A percentile compares a stretch with the other conserved stretches of the same genome.
phyloP scores from a whole-genome alignment of 2,113 vertebrate species.

The Pogona vitticeps region DNA sequence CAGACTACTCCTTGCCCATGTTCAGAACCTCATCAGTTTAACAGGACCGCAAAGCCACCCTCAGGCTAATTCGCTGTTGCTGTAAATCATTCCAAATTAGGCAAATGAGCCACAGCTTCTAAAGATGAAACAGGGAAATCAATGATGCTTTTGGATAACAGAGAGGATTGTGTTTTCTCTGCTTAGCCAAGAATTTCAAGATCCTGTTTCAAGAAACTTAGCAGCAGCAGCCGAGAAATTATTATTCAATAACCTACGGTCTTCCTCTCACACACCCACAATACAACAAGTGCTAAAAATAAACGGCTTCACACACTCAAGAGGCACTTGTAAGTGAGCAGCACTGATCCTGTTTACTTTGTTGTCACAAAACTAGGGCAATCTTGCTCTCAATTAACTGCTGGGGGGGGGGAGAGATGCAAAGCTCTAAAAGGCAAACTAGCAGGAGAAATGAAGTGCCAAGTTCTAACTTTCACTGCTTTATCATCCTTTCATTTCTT shows the following conservation, averaged over 20 bases:
- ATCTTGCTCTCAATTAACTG: constrained; percentile 57
- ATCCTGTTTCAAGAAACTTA: constrained; percentile 1
- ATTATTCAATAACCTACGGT: constrained; percentile 49
- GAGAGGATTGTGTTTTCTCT: constrained; percentile 35
- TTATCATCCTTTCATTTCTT: constrained; percentile 47
- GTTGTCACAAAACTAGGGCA: constrained; percentile 64
- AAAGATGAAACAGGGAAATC: constrained; percentile 39
- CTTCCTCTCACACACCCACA: constrained; percentile 33
- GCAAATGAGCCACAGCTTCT: constrained; percentile 50
- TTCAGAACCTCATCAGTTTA: constrained; percentile 46
- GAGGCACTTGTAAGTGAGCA: constrained; percentile 64
- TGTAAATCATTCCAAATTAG: constrained; percentile 52
- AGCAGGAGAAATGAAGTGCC: constrained; percentile 31
- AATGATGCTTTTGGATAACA: constrained; percentile 37
- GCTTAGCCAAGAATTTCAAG: constrained; percentile 37
- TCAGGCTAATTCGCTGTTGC: constrained; percentile 41
- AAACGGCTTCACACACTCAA: constrained; percentile 29
- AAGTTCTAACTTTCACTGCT: constrained; percentile 52
- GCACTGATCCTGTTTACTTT: constrained; percentile 46
- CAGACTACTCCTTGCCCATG: constrained; percentile 8
- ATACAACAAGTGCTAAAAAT: constrained; percentile 59
- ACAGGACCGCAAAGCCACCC: constrained; percentile 41
- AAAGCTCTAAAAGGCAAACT: constrained; percentile 35
- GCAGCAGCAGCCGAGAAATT: constrained; percentile 43
- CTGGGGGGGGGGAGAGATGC: constrained; percentile 17